Percentiles rank a stretch among this genome's conserved stretches.
These are phyloP conservation scores for Beroe forskalii DNA, from an alignment of 37 sponge, comb jelly and placozoan species.

Conservation along the genomic window DNA sequence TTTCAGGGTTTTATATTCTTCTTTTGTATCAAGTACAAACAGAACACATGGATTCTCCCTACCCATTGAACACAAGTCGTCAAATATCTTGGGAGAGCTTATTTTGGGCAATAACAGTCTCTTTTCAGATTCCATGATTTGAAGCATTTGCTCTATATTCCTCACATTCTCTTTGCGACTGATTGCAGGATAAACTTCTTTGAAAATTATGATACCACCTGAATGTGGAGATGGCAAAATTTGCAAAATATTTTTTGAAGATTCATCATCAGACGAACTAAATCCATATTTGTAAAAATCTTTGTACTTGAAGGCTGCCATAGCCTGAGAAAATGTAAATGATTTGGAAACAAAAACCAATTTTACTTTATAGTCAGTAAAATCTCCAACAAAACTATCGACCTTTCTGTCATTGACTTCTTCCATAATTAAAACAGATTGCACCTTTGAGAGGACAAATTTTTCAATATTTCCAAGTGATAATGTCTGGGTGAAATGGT, in stretches of 20 bases:
- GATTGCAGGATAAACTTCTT: conserved; percentile 47
- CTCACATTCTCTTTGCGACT: conserved; percentile 24
- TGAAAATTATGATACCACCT: conserved; percentile 34
- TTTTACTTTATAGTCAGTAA: conserved; percentile 45
- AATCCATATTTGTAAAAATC: conserved; percentile 42
- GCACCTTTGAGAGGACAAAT: conserved; percentile 19
- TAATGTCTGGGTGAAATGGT: conserved; percentile 5
- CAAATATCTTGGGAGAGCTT: conserved; percentile 41
- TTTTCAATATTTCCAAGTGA: not conserved
- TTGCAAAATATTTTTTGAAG: not conserved
- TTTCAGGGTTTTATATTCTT: not conserved
- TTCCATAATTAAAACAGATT: conserved; percentile 7
- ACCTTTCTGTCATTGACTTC: conserved; percentile 27
- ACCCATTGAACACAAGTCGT: not conserved
- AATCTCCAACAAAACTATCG: conserved; percentile 61
- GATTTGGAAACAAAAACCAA: conserved; percentile 36
- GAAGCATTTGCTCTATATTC: not conserved
- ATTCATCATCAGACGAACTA: not conserved
- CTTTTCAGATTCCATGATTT: conserved; percentile 17
- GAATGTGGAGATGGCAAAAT: not conserved
- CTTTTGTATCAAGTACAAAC: conserved; percentile 43
- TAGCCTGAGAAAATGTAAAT: conserved; percentile 40
- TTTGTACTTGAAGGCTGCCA: conserved; percentile 57
- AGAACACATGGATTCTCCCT: conserved; percentile 4
- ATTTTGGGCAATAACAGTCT: conserved; percentile 22